Percentiles rank a stretch among this genome's conserved stretches.
These are phyloP conservation scores for Nephotettix cincticeps DNA, from an alignment of 1,140 invertebrate genomes.

Conservation along the genomic window DNA sequence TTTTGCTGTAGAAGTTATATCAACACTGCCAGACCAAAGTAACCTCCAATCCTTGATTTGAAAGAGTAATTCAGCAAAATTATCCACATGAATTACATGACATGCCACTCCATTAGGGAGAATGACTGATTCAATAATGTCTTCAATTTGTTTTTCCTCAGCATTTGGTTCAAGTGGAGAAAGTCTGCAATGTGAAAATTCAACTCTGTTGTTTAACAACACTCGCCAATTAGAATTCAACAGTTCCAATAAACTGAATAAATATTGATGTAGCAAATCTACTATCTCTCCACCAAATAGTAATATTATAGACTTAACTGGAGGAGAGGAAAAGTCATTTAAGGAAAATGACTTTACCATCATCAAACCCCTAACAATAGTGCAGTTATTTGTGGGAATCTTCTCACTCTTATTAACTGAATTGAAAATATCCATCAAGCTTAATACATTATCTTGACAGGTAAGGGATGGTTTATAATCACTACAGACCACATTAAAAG, in stretches of 20 bases:
- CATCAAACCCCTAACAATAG: neutral
- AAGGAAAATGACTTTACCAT: neutral
- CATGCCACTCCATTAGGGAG: neutral
- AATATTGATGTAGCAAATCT: neutral
- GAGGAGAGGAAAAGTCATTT: conserved; percentile 10
- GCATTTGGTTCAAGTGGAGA: too few species aligned
- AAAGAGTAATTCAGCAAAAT: conserved; percentile 19
- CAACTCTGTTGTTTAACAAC: neutral
- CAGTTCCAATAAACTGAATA: conserved; percentile 1
- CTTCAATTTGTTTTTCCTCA: too few species aligned
- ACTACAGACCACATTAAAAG: too few species aligned
- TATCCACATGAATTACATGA: conserved; percentile 15
- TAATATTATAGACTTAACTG: conserved; percentile 15
- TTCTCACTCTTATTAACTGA: neutral
- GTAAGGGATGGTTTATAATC: too few species aligned
- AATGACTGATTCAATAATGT: neutral
- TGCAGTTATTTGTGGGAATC: neutral
- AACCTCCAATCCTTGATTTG: conserved; percentile 32
- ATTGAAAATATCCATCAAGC: neutral
- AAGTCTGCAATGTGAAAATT: neutral
- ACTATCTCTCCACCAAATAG: conserved; percentile 8
- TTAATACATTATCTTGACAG: too few species aligned
- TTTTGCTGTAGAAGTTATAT: neutral
- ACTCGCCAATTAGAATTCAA: neutral
- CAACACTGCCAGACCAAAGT: conserved; percentile 30